Percentiles rank a stretch among this genome's conserved stretches.
Evolutionary conservation across 2,113 vertebrate species (phyloP).

Genomic region (Sturnira hondurensis): DNA sequence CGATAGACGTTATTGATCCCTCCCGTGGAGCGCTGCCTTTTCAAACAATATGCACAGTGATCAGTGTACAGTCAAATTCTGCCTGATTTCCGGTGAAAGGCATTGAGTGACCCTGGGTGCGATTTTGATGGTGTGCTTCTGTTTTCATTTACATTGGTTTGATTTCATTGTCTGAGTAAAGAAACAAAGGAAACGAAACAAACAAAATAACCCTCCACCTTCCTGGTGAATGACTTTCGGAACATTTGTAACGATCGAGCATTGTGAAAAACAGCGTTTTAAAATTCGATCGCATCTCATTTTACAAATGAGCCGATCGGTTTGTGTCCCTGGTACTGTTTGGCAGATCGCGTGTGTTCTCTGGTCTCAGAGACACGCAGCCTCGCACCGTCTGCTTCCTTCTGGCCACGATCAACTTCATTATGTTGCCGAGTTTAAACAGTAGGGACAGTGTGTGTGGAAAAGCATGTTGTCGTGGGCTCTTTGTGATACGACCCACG

Average conservation of each 20-base stretch:
- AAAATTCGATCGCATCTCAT: not conserved
- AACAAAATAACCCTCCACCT: not conserved
- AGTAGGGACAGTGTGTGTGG: too few species aligned
- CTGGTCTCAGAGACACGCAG: not conserved
- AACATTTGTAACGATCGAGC: not conserved
- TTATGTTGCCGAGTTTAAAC: not conserved
- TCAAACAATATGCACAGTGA: constrained; percentile 49
- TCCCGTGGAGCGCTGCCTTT: constrained; percentile 45
- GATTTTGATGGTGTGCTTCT: not conserved
- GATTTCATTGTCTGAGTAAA: not conserved
- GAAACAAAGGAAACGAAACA: not conserved
- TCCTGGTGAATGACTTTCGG: not conserved
- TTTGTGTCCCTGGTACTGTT: too few species aligned
- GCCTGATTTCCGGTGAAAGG: constrained; percentile 50
- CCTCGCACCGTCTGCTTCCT: too few species aligned
- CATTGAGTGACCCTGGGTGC: not conserved
- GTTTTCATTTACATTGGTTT: not conserved
- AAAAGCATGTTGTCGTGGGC: not conserved
- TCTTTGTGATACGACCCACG: accelerated
- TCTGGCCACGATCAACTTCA: not conserved
- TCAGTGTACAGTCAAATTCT: constrained; percentile 54
- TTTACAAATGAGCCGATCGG: not conserved
- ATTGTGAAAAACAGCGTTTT: not conserved
- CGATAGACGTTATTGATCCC: constrained; percentile 64
- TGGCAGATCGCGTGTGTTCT: not conserved